A percentile compares a stretch with the other conserved stretches of the same genome.
Conservation (phyloP, 2,113 vertebrate species). For the Hymenochirus boettgeri region DNA sequence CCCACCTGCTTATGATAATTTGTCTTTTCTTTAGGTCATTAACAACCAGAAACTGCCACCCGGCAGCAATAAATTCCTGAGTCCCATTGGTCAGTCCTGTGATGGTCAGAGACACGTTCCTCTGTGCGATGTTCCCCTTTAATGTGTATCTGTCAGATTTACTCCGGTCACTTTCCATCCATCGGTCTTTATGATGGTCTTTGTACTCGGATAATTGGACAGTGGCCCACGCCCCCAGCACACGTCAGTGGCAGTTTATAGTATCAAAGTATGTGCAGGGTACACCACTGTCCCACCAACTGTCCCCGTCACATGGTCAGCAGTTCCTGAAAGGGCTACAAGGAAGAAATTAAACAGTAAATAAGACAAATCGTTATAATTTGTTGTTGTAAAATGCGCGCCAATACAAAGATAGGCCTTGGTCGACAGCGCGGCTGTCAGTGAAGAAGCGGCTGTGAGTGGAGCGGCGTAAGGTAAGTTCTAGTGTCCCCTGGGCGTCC, state of each 20-base stretch:
- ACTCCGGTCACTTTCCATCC: background rate
- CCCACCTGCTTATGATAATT: too few species aligned
- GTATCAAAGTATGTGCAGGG: slow-evolving; percentile 52
- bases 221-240: slow-evolving; percentile 65
- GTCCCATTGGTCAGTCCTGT: slow-evolving; percentile 46
- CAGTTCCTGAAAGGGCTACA: too few species aligned
- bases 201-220: slow-evolving; percentile 55
- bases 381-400: too few species aligned
- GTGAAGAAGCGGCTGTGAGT: too few species aligned
- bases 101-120: slow-evolving; percentile 66
- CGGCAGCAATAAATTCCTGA: slow-evolving; percentile 65
- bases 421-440: too few species aligned
- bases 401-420: too few species aligned
- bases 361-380: too few species aligned
- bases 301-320: slow-evolving; percentile 23
- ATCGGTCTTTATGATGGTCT: slow-evolving; percentile 48
- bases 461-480: too few species aligned
- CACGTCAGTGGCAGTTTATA: slow-evolving; percentile 31
- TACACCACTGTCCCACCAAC: slow-evolving; percentile 53
- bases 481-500: too few species aligned
- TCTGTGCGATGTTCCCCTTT: slow-evolving; percentile 37
- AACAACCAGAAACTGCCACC: slow-evolving; percentile 62
- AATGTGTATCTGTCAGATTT: slow-evolving; percentile 52
- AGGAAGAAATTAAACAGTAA: too few species aligned
- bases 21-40: too few species aligned